Conservation (phyloP, 2,113 vertebrate species). For the Ariopsis seemanni region DNA sequence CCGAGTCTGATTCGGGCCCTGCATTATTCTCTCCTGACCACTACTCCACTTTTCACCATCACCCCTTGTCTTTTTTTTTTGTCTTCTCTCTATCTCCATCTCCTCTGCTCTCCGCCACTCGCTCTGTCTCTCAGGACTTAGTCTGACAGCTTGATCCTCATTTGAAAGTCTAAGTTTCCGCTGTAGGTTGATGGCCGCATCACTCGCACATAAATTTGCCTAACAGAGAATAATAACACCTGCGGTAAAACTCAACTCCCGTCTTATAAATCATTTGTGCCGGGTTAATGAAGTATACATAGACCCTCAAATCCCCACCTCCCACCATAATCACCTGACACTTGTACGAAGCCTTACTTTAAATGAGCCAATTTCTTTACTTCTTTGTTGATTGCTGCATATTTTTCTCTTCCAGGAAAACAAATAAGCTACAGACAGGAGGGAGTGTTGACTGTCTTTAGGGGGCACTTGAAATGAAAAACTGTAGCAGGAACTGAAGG, state of each 20-base stretch:
- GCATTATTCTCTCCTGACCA: background rate
- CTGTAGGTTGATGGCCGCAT: conserved; percentile 32
- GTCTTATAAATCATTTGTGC: conserved; percentile 41
- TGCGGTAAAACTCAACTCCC: conserved; percentile 47
- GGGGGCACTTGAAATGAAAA: conserved; percentile 28
- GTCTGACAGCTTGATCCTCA: conserved; percentile 63
- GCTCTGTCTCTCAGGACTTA: conserved; percentile 7
- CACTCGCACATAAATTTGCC: conserved; percentile 52
- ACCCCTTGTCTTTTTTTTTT: conserved; percentile 38
- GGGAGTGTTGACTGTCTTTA: conserved; percentile 10
- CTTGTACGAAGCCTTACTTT: background rate
- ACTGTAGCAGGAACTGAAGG: background rate
- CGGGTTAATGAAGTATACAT: conserved; percentile 46
- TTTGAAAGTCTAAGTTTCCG: conserved; percentile 56
- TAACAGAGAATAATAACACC: conserved; percentile 55
- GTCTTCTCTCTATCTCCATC: conserved; percentile 49
- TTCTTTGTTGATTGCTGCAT: background rate
- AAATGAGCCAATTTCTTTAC: conserved; percentile 12
- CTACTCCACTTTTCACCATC: conserved; percentile 18
- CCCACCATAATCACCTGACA: conserved; percentile 37
- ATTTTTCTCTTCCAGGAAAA: conserved; percentile 1
- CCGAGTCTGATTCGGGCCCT: background rate
- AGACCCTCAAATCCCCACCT: conserved; percentile 20
- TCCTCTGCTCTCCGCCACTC: conserved; percentile 18
- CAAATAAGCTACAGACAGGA: conserved; percentile 23